Base-by-base conservation (phyloP, 64 coral and sea anemone genomes). In the Astreopora myriophthalma region DNA sequence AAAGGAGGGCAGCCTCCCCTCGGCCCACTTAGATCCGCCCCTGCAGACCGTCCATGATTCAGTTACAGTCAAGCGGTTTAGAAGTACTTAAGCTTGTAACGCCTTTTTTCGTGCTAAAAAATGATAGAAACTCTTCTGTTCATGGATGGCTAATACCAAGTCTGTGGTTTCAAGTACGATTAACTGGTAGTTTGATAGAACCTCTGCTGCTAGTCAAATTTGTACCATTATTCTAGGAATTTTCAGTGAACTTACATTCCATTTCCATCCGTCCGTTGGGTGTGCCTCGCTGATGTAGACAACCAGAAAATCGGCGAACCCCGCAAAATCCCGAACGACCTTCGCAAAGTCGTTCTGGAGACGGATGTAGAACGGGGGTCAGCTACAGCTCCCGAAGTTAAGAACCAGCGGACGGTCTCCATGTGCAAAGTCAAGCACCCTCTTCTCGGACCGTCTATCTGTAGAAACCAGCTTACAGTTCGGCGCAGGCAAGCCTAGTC, bases 231-330 rank as follows among this genome's bases (percentile, higher is more conserved):
- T n/a, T n/a, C n/a, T n/a, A 46, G 42, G 42, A 46, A 46, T 6
- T 11, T 46, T 46, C 4, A 46, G 61, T 8, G 30, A 73, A 79
- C 88, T 91, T 80, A 95, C 94, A 52, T 91, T 91, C 25, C 90
- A 91, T 2, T 25, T 24, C 74, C 88, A 91, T n/a, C 88, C 94
- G 26, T 95, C 94, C 3, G 74, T 76, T 71, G 88, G 88, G 34
- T 95, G 94, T 17, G 94, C 88, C 75, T 95, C 94, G 25, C 70
- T 25, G 27, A 95, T 82, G 73, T 95, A 95, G 16, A 95, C 39
- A 22, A 87, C 73, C 24, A 91, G 66, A 58, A 95, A 95, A 77
- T 95, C 94, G 36, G 89, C 94, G 0, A 87, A 27, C 7, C 91
- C 93, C n/a, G 81, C 73, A 80, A 87, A 95, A 58, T 80, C 81